Conservation (phyloP, 2,113 vertebrate species). For the Neoarius graeffei region DNA sequence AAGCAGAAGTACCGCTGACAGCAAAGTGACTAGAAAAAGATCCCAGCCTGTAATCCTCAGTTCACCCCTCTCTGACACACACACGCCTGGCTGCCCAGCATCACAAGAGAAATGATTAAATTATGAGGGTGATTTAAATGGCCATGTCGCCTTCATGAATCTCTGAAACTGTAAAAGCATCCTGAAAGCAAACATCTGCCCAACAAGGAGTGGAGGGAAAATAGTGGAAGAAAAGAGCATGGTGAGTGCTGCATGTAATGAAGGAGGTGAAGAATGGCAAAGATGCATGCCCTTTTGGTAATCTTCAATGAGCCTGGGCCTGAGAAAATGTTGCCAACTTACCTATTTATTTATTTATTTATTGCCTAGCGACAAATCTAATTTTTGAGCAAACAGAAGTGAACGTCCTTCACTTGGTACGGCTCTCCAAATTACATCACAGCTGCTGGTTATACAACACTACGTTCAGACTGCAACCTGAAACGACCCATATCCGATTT, state of each 20-base stretch:
- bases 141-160: slow-evolving; percentile 45
- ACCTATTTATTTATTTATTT: neutral
- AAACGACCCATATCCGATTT: no score
- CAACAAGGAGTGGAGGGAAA: slow-evolving; percentile 23
- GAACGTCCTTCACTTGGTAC: neutral
- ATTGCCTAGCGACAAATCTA: neutral
- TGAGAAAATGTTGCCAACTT: neutral
- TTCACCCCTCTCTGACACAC: slow-evolving; percentile 36
- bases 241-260: slow-evolving; percentile 13
- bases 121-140: slow-evolving; percentile 49
- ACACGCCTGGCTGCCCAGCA: slow-evolving; percentile 35
- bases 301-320: slow-evolving; percentile 2
- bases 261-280: neutral
- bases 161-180: slow-evolving; percentile 52
- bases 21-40: neutral
- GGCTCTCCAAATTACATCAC: neutral
- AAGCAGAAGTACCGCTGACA: neutral
- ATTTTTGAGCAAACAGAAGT: neutral
- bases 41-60: neutral
- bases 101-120: slow-evolving; percentile 47
- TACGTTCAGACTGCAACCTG: no score
- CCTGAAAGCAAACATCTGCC: slow-evolving; percentile 47
- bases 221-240: slow-evolving; percentile 21
- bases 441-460: neutral
- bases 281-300: slow-evolving; percentile 28